A percentile compares a stretch with the other conserved stretches of the same genome.
phyloP scores from a whole-genome alignment of 2,888 invertebrate genomes.

The Zele albiditarsus region DNA sequence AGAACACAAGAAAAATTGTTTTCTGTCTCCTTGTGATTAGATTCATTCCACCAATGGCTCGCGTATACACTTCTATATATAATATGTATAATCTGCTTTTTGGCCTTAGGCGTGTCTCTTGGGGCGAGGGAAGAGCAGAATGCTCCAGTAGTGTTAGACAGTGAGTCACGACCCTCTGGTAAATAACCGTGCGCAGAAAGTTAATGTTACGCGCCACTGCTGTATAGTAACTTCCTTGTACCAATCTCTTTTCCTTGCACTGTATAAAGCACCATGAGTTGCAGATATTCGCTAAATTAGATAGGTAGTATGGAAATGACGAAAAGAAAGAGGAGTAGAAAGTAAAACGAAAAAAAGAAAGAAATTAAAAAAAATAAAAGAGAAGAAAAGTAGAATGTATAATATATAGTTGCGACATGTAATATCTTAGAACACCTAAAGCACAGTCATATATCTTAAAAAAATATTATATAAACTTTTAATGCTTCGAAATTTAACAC shows the following conservation, averaged over 20 bases:
- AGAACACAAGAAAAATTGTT: not conserved
- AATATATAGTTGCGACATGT: too few species aligned
- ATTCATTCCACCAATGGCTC: conserved; percentile 50
- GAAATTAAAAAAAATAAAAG: too few species aligned
- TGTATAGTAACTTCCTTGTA: not conserved
- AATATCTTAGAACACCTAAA: too few species aligned
- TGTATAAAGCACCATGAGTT: not conserved
- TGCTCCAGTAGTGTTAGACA: conserved; percentile 11
- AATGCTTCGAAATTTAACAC: too few species aligned
- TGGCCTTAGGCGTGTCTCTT: conserved; percentile 10
- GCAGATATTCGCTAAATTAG: conserved; percentile 3
- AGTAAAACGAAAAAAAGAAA: too few species aligned
- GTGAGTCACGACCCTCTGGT: conserved; percentile 23
- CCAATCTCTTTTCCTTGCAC: conserved; percentile 6
- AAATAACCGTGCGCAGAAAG: conserved; percentile 23
- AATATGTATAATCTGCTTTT: conserved; percentile 14
- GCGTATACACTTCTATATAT: not conserved
- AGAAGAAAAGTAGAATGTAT: too few species aligned
- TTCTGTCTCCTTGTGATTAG: conserved; percentile 63
- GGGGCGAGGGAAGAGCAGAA: conserved; percentile 7
- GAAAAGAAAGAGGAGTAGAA: not conserved
- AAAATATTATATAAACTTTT: too few species aligned
- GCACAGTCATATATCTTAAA: too few species aligned
- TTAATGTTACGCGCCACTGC: conserved; percentile 25
- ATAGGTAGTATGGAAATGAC: not conserved